Conservation (phyloP, 2,797 vertebrate genomes). For the Miichthys miiuy region DNA sequence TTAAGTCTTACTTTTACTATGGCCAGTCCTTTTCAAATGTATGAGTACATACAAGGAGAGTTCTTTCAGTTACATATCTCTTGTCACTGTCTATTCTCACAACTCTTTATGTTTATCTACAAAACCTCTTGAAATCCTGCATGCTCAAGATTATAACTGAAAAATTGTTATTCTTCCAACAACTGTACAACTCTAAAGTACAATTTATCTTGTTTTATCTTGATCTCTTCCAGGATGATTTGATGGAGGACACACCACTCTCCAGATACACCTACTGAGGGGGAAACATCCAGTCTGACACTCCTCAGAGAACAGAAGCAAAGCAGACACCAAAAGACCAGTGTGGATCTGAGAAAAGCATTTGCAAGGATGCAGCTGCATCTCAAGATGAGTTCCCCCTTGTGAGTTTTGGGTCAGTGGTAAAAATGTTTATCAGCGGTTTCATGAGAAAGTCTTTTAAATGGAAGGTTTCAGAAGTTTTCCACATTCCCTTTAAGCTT, state of each 20-base stretch:
- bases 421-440: constrained; percentile 15
- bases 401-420: constrained; percentile 15
- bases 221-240: constrained; percentile 85
- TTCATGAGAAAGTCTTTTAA: constrained; percentile 21
- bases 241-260: constrained; percentile 93
- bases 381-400: constrained; percentile 28
- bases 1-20: neutral
- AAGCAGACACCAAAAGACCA: constrained; percentile 40
- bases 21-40: neutral
- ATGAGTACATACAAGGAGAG: neutral
- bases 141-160: too few species aligned
- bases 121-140: too few species aligned
- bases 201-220: neutral
- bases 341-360: constrained; percentile 32
- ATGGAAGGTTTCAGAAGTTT: constrained; percentile 25
- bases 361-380: constrained; percentile 34
- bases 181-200: neutral
- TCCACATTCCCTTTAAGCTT: constrained; percentile 71
- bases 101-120: neutral
- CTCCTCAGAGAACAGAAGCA: constrained; percentile 33
- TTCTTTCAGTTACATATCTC: neutral
- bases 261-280: constrained; percentile 89
- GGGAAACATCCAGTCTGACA: constrained; percentile 12
- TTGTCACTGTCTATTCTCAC: neutral
- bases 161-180: neutral